Percentiles rank a stretch among this genome's conserved stretches.
phyloP scores from a whole-genome alignment of 2,888 invertebrate genomes.

The Dermolepida albohirtum region DNA sequence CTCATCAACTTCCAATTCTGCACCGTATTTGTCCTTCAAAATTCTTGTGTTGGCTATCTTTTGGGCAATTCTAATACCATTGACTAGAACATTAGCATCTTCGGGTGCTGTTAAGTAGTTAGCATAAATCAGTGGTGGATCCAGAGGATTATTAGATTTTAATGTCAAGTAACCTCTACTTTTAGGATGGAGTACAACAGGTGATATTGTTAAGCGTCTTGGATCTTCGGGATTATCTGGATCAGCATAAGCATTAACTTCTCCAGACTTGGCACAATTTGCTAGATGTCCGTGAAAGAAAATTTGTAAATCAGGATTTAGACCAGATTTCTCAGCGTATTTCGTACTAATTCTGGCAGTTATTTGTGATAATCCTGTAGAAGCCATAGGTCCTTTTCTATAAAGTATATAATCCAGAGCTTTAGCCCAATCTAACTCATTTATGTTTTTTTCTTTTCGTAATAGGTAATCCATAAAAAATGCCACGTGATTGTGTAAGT shows the following conservation, averaged over 20 bases:
- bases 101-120: conserved; percentile 79
- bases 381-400: conserved; percentile 72
- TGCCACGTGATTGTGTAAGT: conserved; percentile 77
- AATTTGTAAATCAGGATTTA: conserved; percentile 74
- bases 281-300: conserved; percentile 77
- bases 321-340: conserved; percentile 70
- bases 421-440: conserved; percentile 72
- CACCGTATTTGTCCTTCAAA: conserved; percentile 70
- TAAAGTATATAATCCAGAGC: conserved; percentile 73
- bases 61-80: conserved; percentile 72
- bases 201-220: conserved; percentile 66
- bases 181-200: conserved; percentile 74
- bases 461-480: conserved; percentile 71
- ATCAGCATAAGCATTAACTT: conserved; percentile 62
- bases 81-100: conserved; percentile 74
- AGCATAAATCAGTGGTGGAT: conserved; percentile 79
- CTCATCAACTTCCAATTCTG: conserved; percentile 66
- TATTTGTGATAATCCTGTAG: conserved; percentile 76
- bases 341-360: conserved; percentile 75
- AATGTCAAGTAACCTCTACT: conserved; percentile 75
- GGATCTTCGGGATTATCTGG: conserved; percentile 58
- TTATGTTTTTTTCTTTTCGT: conserved; percentile 66
- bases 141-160: conserved; percentile 74
- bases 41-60: conserved; percentile 70
- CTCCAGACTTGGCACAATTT: conserved; percentile 69